A percentile compares a stretch with the other conserved stretches of the same genome.
Conservation (phyloP, 1,140 invertebrate genomes). For the Drosophila ficusphila region DNA sequence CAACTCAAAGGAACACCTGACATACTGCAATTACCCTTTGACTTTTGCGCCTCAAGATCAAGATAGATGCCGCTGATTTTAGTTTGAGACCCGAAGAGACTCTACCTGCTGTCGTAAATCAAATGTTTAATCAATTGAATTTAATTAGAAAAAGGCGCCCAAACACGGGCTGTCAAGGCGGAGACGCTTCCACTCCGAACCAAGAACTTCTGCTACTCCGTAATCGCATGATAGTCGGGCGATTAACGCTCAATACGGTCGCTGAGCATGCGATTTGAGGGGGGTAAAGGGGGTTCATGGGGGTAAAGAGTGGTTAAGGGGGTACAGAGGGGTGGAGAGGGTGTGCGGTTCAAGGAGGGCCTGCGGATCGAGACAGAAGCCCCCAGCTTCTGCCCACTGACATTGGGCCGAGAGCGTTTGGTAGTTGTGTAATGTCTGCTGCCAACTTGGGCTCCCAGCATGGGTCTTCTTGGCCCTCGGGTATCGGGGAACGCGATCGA, state of each 20-base stretch:
- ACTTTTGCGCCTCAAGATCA: background rate
- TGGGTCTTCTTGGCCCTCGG: slow-evolving; percentile 21
- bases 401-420: slow-evolving; percentile 33
- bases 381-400: slow-evolving; percentile 44
- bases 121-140: slow-evolving; percentile 70
- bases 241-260: slow-evolving; percentile 72
- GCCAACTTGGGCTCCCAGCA: slow-evolving; percentile 42
- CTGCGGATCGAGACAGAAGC: slow-evolving; percentile 23
- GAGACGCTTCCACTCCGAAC: slow-evolving; percentile 25
- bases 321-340: too few species aligned
- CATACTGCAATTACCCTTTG: background rate
- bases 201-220: slow-evolving; percentile 6
- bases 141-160: slow-evolving; percentile 66
- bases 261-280: slow-evolving; percentile 60
- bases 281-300: slow-evolving; percentile 29
- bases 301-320: background rate
- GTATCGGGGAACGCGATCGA: slow-evolving; percentile 71
- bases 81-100: background rate
- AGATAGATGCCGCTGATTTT: background rate
- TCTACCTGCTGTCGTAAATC: slow-evolving; percentile 55
- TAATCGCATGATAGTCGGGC: slow-evolving; percentile 69
- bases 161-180: slow-evolving; percentile 63
- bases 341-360: background rate
- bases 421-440: slow-evolving; percentile 51
- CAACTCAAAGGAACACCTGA: too few species aligned